Evolutionary conservation across 2,113 vertebrate genomes (phyloP).

Genomic region (Sebastes fasciatus): DNA sequence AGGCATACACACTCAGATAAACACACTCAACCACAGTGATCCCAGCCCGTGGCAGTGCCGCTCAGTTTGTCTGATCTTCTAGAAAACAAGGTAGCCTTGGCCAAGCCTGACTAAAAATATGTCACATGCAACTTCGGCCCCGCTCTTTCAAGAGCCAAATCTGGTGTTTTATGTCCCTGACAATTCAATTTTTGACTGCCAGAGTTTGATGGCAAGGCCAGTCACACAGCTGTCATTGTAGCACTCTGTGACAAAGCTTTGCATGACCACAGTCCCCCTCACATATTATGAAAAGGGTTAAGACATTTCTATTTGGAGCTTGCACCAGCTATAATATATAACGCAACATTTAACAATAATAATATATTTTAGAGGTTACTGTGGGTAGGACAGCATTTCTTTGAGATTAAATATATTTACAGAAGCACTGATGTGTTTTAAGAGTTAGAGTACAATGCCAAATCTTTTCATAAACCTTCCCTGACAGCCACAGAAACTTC

Average conservation of each 20-base stretch:
- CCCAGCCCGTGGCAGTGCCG: conserved; percentile 31
- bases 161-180: conserved; percentile 48
- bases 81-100: conserved; percentile 71
- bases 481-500: conserved; percentile 5
- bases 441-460: neutral
- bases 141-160: conserved; percentile 33
- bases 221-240: conserved; percentile 23
- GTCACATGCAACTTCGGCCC: conserved; percentile 44
- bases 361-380: conserved; percentile 19
- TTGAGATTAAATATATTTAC: conserved; percentile 18
- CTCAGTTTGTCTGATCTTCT: conserved; percentile 50
- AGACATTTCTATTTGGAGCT: conserved; percentile 25
- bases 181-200: conserved; percentile 34
- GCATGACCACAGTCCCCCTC: neutral
- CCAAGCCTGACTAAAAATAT: conserved; percentile 66
- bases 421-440: neutral
- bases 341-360: conserved; percentile 23
- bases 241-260: conserved; percentile 19
- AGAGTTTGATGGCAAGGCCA: conserved; percentile 30
- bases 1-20: neutral
- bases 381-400: neutral
- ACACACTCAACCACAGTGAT: conserved; percentile 31
- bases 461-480: conserved; percentile 1
- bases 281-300: conserved; percentile 15
- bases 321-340: conserved; percentile 6